Conservation (phyloP, 2,888 invertebrate species). For the Matsumyia berberina region DNA sequence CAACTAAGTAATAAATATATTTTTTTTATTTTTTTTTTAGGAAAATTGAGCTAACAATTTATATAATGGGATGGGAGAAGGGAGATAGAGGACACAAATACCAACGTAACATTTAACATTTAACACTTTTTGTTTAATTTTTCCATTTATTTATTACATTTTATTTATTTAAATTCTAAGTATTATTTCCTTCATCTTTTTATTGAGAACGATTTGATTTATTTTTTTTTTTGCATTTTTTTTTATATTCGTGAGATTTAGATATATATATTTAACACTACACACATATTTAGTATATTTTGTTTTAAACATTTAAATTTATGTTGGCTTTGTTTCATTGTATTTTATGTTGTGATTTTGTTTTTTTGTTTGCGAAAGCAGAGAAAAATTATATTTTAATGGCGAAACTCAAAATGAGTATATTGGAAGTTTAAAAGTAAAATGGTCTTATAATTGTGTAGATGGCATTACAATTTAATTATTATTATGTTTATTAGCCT, state of each 20-base stretch:
- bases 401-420: conserved; percentile 5
- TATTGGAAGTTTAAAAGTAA: conserved; percentile 1
- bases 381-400: conserved; percentile 37
- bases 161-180: conserved; percentile 77
- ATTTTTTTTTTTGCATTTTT: conserved; percentile 61
- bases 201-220: conserved; percentile 55
- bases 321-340: conserved; percentile 73
- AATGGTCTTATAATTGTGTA: conserved; percentile 18
- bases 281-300: conserved; percentile 76
- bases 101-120: conserved; percentile 78
- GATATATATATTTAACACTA: conserved; percentile 76
- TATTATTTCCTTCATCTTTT: conserved; percentile 69
- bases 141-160: conserved; percentile 72
- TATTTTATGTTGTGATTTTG: conserved; percentile 52
- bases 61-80: conserved; percentile 36
- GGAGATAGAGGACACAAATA: conserved; percentile 76
- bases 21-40: conserved; percentile 70
- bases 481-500: neutral
- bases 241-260: conserved; percentile 65
- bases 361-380: conserved; percentile 77
- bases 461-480: neutral
- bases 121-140: conserved; percentile 73
- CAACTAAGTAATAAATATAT: conserved; percentile 78
- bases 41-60: conserved; percentile 50
- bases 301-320: conserved; percentile 71